These are phyloP conservation scores for Prunella strophiata DNA, from an alignment of 2,797 vertebrate genomes.

Conservation along the genomic window DNA sequence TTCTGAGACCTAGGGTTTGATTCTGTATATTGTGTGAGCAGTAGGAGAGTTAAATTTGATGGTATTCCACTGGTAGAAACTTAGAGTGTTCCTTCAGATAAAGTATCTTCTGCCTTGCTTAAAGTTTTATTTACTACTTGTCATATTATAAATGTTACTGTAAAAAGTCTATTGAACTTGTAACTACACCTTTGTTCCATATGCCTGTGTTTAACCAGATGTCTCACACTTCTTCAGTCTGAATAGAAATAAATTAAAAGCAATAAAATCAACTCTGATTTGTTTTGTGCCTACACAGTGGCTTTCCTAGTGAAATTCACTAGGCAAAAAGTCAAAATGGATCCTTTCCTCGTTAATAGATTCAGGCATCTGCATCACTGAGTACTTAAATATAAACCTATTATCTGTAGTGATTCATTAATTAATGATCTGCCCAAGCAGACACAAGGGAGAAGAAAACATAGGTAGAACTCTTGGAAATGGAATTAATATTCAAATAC, in stretches of 20 bases:
- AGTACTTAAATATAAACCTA: constrained; percentile 58
- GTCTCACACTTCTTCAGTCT: not conserved
- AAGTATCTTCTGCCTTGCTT: not conserved
- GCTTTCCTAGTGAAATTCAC: not conserved
- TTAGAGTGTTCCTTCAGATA: not conserved
- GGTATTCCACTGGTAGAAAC: not conserved
- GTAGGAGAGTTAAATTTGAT: not conserved
- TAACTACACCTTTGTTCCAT: not conserved
- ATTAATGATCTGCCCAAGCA: constrained; percentile 36
- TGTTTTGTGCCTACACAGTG: constrained; percentile 39
- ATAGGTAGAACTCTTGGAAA: constrained; percentile 55
- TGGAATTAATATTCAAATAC: constrained; percentile 62
- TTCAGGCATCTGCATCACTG: not conserved
- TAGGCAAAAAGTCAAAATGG: not conserved
- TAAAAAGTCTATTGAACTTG: not conserved
- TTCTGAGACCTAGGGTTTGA: not conserved
- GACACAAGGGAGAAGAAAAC: constrained; percentile 42
- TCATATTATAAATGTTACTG: not conserved
- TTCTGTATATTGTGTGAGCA: not conserved
- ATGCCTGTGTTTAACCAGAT: not conserved
- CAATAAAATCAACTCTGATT: constrained; percentile 49
- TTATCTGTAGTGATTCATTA: constrained; percentile 56
- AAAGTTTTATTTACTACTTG: not conserved
- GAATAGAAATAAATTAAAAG: constrained; percentile 60
- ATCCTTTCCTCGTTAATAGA: not conserved